Conservation (phyloP, 2,113 vertebrate species). For the Panthera uncia region DNA sequence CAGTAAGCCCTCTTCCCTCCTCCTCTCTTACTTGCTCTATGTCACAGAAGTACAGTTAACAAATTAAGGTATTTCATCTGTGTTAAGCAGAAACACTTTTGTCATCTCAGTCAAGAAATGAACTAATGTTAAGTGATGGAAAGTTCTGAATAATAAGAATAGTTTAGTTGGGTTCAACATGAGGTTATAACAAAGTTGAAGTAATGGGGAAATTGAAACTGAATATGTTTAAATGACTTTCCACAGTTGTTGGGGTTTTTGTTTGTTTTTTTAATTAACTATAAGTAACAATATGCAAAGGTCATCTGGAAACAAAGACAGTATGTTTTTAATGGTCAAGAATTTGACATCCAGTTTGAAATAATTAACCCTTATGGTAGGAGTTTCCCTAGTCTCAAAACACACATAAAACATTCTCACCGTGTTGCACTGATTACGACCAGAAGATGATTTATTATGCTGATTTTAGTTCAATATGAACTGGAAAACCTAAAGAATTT, state of each 20-base stretch:
- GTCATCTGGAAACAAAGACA: conserved; percentile 13
- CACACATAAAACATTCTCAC: background rate
- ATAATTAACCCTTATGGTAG: background rate
- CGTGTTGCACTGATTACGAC: background rate
- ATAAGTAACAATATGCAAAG: background rate
- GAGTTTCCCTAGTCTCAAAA: background rate
- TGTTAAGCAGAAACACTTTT: conserved; percentile 78
- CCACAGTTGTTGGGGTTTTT: background rate
- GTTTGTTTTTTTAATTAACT: background rate
- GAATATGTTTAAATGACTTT: background rate
- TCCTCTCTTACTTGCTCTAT: background rate
- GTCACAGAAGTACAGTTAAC: conserved; percentile 53
- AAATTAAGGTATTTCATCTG: conserved; percentile 66
- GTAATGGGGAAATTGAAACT: conserved; percentile 42
- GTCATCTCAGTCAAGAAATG: conserved; percentile 64
- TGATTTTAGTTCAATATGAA: conserved; percentile 5
- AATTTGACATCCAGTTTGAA: conserved; percentile 1
- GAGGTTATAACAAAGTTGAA: conserved; percentile 49
- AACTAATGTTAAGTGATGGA: background rate
- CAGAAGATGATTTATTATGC: background rate
- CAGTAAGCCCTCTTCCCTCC: background rate
- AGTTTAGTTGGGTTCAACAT: conserved; percentile 38
- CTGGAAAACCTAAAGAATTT: background rate
- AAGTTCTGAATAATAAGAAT: conserved; percentile 63
- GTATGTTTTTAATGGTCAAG: conserved; percentile 2